Conservation (phyloP, 2,113 vertebrate genomes). For the Aegotheles bennettii region DNA sequence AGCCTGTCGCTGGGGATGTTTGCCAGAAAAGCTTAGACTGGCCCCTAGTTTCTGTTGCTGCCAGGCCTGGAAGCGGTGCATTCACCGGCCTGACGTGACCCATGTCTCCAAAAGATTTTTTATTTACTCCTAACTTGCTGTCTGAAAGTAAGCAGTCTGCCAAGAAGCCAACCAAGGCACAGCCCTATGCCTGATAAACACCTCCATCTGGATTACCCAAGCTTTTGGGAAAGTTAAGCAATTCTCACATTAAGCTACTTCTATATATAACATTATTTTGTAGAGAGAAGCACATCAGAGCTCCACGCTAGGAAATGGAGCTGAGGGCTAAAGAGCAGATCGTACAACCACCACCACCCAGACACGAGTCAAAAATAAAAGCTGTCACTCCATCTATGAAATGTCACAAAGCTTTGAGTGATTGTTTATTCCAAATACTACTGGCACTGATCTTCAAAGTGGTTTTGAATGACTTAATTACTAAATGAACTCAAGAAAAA, state of each 20-base stretch:
- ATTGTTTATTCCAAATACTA: background rate
- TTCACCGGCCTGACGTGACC: background rate
- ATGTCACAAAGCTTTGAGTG: background rate
- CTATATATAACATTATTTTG: background rate
- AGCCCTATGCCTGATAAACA: conserved; percentile 25
- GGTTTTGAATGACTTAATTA: background rate
- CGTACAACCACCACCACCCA: background rate
- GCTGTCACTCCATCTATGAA: background rate
- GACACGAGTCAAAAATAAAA: background rate
- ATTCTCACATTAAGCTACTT: background rate
- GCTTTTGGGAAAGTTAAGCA: conserved; percentile 22
- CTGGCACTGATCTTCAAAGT: background rate
- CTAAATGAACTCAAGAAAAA: background rate
- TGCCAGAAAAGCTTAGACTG: background rate
- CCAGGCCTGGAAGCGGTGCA: background rate
- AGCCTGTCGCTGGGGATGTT: background rate
- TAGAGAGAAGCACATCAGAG: background rate
- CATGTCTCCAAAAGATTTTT: background rate
- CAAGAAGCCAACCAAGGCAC: conserved; percentile 7
- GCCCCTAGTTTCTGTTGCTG: background rate
- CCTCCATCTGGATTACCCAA: conserved; percentile 21
- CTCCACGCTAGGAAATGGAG: background rate
- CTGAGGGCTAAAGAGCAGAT: background rate
- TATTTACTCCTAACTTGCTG: background rate
- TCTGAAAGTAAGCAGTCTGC: background rate